A percentile compares a stretch with the other conserved stretches of the same genome.
These are phyloP conservation scores for Chaetodon auriga DNA, from an alignment of 2,113 vertebrate species.

Conservation along the genomic window DNA sequence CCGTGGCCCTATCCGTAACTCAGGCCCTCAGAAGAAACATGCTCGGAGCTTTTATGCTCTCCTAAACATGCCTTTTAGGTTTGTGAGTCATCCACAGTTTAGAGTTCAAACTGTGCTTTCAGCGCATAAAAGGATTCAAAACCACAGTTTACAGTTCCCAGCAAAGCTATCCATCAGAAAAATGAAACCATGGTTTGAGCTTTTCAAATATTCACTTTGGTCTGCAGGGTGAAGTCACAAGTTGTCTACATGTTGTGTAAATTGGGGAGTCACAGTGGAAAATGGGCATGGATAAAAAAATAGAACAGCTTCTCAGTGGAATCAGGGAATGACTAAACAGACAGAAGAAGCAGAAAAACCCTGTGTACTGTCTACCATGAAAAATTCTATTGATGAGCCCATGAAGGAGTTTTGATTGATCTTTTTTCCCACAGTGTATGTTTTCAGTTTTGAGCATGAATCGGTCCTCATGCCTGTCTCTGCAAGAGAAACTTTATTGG, in stretches of 20 bases:
- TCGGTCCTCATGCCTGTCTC: not conserved
- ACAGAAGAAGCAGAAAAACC: not conserved
- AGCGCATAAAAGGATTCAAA: constrained; percentile 46
- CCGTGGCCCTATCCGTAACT: constrained; percentile 53
- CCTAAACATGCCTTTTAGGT: constrained; percentile 50
- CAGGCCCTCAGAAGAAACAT: constrained; percentile 31
- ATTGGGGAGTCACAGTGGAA: constrained; percentile 41
- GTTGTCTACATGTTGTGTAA: constrained; percentile 44
- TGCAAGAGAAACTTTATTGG: not conserved
- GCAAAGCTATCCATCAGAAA: constrained; percentile 53
- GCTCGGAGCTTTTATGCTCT: constrained; percentile 28
- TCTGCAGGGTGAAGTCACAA: constrained; percentile 47
- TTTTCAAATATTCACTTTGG: constrained; percentile 57
- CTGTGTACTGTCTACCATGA: constrained; percentile 29
- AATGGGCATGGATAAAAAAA: constrained; percentile 32
- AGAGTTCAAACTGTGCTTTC: constrained; percentile 53
- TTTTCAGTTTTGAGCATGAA: constrained; percentile 44
- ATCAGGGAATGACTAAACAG: constrained; percentile 49
- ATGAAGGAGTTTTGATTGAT: constrained; percentile 28
- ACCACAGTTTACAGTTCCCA: constrained; percentile 63
- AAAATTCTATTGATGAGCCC: constrained; percentile 55
- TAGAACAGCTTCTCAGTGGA: constrained; percentile 35
- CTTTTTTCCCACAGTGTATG: not conserved
- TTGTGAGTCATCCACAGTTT: constrained; percentile 52
- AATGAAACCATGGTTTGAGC: constrained; percentile 43